Percentiles rank a stretch among this genome's conserved stretches.
phyloP scores from a whole-genome alignment of 2,888 invertebrate genomes.

The Tryphoninae sp. region DNA sequence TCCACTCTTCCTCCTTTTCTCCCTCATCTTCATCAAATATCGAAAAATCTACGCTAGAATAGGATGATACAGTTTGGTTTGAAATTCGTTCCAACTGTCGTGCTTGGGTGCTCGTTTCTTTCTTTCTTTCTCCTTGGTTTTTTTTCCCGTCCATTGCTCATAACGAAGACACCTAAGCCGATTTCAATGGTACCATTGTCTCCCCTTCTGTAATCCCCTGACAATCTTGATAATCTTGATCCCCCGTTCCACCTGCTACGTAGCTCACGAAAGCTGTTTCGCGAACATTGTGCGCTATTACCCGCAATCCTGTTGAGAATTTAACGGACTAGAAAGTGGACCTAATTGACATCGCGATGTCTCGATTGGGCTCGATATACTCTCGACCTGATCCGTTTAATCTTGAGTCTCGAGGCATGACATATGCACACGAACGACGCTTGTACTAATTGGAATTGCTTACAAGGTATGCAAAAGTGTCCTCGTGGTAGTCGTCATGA shows the following conservation, averaged over 20 bases:
- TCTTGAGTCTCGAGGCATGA: neutral
- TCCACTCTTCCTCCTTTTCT: neutral
- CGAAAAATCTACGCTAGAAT: neutral
- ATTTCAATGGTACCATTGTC: constrained; percentile 16
- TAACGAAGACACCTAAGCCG: constrained; percentile 23
- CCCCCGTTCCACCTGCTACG: neutral
- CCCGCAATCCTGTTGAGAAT: constrained; percentile 3
- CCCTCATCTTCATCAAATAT: constrained; percentile 1
- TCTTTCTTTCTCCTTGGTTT: neutral
- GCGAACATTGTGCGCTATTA: neutral
- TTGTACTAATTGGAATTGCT: constrained; percentile 13
- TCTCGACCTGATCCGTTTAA: constrained; percentile 18
- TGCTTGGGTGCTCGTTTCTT: neutral
- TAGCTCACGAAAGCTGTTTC: constrained; percentile 7
- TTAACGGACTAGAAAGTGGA: constrained; percentile 24
- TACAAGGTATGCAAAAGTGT: neutral
- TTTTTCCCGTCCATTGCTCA: neutral
- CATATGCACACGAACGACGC: constrained; percentile 12
- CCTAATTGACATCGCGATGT: constrained; percentile 36
- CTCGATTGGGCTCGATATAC: constrained; percentile 28
- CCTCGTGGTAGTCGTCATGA: neutral
- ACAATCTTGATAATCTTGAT: constrained; percentile 38
- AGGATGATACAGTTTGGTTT: neutral
- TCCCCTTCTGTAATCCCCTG: constrained; percentile 26
- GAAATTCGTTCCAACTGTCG: no score